Base-by-base conservation (phyloP, 2,113 vertebrate genomes). In the Oncorhynchus keta region DNA sequence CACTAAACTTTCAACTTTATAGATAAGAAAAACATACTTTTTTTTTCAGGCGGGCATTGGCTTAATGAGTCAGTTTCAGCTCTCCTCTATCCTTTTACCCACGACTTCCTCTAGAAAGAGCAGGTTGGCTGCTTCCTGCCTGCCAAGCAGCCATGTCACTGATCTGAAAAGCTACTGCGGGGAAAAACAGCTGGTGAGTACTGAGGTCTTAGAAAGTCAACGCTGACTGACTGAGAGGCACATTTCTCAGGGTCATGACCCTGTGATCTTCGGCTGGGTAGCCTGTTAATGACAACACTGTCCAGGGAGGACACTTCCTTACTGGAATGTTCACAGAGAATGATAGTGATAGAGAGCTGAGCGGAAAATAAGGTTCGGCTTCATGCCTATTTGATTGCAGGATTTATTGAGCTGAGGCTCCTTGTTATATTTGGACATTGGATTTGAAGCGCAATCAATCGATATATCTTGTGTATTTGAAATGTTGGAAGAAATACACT, bases 101-200 rank as follows among this genome's bases (percentile, higher is more conserved):
- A n/a, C 59, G 64, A 76, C 62, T 83, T 86, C 84, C 84, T 81
- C 55, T 68, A 49, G 81, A 78, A 83, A 73, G 61, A 55, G 32
- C 22, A 69, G 68, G 68, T 26, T 55, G 49, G 62, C 65, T 49
- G 22, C 70, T 71, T 45, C 51, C 51, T 55, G 51, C 22, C 20
- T 71, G 70, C 14, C 20, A 14, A 20, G 39, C 22, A 22, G 45
- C 26, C 35, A 51, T 26, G 0, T 18, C 64, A 49, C 32, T 30
- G 26, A 22, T 71, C 65, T 12, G 67, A 28, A 48, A 32, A 57
- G 51, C 55, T 70, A 66, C 65, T 69, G 32, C 48, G 78, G 71
- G 70, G 28, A 79, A 81, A 80, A 68, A 66, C 66, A 71, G 74
- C 76, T 70, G 57, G 30, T 28, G 73, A 49, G 35, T 22, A 51